Percentiles rank a stretch among this genome's conserved stretches.
phyloP scores from a whole-genome alignment of 2,797 vertebrate genomes.

The Melanotaenia nigrans region DNA sequence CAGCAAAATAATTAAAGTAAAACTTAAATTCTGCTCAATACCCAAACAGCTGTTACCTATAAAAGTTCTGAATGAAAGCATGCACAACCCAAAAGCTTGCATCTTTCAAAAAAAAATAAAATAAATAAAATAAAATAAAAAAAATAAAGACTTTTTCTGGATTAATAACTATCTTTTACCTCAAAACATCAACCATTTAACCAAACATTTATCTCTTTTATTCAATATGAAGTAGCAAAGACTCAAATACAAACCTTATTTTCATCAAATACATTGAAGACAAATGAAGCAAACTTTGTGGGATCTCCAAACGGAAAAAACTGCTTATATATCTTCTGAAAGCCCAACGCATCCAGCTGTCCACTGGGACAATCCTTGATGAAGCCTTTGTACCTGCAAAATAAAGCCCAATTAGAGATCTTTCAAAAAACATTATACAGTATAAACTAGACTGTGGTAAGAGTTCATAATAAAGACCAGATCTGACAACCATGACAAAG shows the following conservation, averaged over 20 bases:
- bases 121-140: not conserved
- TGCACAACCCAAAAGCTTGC: constrained; percentile 1
- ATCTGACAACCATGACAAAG: constrained; percentile 11
- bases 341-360: constrained; percentile 94
- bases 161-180: constrained; percentile 5
- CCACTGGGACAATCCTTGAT: constrained; percentile 99
- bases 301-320: constrained; percentile 99
- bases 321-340: constrained; percentile 99
- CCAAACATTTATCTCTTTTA: not conserved
- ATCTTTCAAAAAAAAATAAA: not conserved
- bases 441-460: not conserved
- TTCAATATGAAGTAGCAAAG: not conserved
- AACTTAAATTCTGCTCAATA: not conserved
- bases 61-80: not conserved
- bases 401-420: constrained; percentile 17
- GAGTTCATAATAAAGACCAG: constrained; percentile 13
- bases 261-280: constrained; percentile 99
- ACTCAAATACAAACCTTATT: constrained; percentile 88
- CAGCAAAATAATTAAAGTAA: not conserved
- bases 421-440: constrained; percentile 5
- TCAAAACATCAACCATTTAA: not conserved
- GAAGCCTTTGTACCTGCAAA: constrained; percentile 96
- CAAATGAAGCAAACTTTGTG: constrained; percentile 98
- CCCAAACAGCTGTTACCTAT: constrained; percentile 4
- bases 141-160: not conserved